Percentiles rank a stretch among this genome's conserved stretches.
Conservation (phyloP, 2,113 vertebrate species). For the western clawed frog (Xenopus tropicalis) region DNA sequence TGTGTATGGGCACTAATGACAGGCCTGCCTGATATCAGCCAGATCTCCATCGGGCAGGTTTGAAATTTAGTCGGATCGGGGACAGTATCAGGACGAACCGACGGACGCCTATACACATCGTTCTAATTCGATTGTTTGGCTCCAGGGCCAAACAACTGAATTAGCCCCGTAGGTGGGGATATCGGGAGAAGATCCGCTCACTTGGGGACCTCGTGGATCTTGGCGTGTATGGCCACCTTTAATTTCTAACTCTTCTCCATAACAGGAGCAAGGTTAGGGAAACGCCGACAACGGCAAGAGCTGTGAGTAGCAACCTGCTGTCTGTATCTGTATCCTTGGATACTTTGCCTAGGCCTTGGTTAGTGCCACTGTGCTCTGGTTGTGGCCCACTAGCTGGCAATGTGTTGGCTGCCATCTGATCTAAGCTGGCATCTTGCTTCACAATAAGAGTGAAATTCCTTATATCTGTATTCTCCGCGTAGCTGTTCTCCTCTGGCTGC, state of each 20-base stretch:
- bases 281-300: not conserved
- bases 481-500: not conserved
- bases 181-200: too few relatives aligned
- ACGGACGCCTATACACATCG: too few relatives aligned
- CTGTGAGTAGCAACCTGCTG: not conserved
- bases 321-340: not conserved
- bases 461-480: not conserved
- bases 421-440: not conserved
- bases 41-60: too few relatives aligned
- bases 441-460: not conserved
- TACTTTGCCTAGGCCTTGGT: not conserved
- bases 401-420: not conserved
- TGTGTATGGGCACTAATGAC: too few relatives aligned
- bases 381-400: not conserved
- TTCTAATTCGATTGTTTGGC: too few relatives aligned
- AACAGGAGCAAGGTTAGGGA: conserved; percentile 4
- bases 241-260: not conserved
- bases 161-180: too few relatives aligned
- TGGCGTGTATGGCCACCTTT: too few relatives aligned
- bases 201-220: too few relatives aligned
- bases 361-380: not conserved
- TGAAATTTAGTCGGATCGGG: too few relatives aligned
- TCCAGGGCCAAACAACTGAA: too few relatives aligned
- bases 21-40: too few relatives aligned
- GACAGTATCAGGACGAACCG: too few relatives aligned